These are phyloP conservation scores for Sciaenops ocellatus DNA, from an alignment of 2,797 vertebrate species.

Conservation along the genomic window DNA sequence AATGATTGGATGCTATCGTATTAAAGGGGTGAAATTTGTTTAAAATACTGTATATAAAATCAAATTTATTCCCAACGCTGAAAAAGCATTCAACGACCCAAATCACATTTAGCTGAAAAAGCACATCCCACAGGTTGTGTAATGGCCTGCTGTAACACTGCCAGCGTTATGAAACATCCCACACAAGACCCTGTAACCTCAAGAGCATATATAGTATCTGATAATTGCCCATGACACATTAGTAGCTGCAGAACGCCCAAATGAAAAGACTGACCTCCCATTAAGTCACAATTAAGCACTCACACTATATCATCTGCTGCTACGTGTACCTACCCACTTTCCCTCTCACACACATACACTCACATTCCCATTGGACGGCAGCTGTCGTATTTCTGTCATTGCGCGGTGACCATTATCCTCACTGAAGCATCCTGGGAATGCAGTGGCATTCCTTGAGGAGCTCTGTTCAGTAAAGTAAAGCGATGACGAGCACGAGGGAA, in stretches of 20 bases:
- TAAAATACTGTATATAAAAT: not conserved
- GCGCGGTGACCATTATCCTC: conserved; percentile 42
- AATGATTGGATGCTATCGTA: conserved; percentile 2
- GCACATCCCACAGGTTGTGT: conserved; percentile 46
- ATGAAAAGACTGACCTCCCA: conserved; percentile 60
- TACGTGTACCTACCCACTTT: not conserved
- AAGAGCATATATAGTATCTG: conserved; percentile 45
- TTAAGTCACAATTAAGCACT: conserved; percentile 56
- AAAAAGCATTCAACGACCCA: conserved; percentile 38
- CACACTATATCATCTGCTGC: conserved; percentile 14
- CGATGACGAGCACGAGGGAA: conserved; percentile 28
- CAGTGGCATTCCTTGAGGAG: conserved; percentile 36
- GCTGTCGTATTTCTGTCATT: conserved; percentile 63
- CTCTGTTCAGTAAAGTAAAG: conserved; percentile 32
- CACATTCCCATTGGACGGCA: conserved; percentile 31
- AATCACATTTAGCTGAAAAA: conserved; percentile 49
- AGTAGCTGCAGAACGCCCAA: conserved; percentile 41
- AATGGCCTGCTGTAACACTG: conserved; percentile 46
- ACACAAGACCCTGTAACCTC: conserved; percentile 45
- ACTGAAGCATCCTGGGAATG: conserved; percentile 57
- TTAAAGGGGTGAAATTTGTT: conserved; percentile 7
- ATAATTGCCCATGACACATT: conserved; percentile 67
- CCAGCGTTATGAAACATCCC: conserved; percentile 56
- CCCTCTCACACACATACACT: conserved; percentile 7
- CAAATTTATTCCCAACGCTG: conserved; percentile 2